Percentiles rank a stretch among this genome's conserved stretches.
These are phyloP conservation scores for Drosophila punjabiensis DNA, from an alignment of 1,140 invertebrate species.

Conservation along the genomic window DNA sequence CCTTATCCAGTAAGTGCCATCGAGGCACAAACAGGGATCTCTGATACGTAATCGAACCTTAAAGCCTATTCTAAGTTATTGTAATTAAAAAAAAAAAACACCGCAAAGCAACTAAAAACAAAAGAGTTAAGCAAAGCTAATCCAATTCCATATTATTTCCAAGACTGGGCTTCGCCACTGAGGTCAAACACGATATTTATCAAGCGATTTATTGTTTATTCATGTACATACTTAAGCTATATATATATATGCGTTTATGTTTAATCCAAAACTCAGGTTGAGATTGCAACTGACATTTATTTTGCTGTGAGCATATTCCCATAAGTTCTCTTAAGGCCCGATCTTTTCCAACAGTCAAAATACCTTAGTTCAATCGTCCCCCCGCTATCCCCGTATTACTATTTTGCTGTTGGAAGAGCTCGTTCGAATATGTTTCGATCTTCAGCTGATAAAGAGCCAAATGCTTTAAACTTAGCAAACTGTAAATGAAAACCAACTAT, in stretches of 20 bases:
- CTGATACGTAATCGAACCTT: constrained; percentile 64
- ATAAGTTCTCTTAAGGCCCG: constrained; percentile 37
- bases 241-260: constrained; percentile 12
- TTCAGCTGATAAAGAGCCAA: constrained; percentile 59
- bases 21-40: constrained; percentile 62
- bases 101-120: constrained; percentile 13
- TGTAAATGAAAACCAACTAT: constrained; percentile 23
- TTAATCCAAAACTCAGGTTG: constrained; percentile 71
- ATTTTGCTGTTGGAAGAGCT: constrained; percentile 31
- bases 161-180: constrained; percentile 66
- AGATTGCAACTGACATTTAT: constrained; percentile 76
- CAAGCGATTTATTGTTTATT: constrained; percentile 38
- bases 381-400: constrained; percentile 11
- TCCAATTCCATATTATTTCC: constrained; percentile 54
- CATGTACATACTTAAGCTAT: constrained; percentile 18
- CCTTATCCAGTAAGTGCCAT: constrained; percentile 71
- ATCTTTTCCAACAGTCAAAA: constrained; percentile 22
- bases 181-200: constrained; percentile 36
- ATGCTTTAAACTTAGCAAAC: constrained; percentile 43
- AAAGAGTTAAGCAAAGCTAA: constrained; percentile 33
- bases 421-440: constrained; percentile 52
- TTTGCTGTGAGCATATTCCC: constrained; percentile 72
- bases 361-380: constrained; percentile 13
- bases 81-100: constrained; percentile 11
- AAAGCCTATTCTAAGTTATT: constrained; percentile 35